Conservation (phyloP, 2,797 vertebrate species). For the Ctenosaura bakeri region DNA sequence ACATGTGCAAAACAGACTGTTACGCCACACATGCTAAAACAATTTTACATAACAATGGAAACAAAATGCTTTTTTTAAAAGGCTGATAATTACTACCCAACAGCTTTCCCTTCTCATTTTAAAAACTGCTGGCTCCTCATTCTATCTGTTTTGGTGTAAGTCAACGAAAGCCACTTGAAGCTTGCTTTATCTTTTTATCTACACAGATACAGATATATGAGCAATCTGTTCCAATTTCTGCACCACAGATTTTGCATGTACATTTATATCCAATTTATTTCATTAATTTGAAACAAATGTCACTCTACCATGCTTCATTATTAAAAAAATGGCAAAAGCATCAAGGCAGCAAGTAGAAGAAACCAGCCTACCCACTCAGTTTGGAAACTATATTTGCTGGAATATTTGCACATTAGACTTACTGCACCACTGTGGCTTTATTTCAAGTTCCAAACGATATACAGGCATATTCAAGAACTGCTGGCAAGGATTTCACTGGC, state of each 20-base stretch:
- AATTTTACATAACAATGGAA: slow-evolving; percentile 79
- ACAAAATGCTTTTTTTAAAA: slow-evolving; percentile 55
- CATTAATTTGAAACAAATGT: slow-evolving; percentile 40
- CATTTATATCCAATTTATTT: slow-evolving; percentile 37
- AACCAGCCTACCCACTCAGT: slow-evolving; percentile 55
- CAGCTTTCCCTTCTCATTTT: slow-evolving; percentile 54
- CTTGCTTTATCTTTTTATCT: slow-evolving; percentile 37
- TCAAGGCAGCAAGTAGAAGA: slow-evolving; percentile 42
- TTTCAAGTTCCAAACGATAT: slow-evolving; percentile 74
- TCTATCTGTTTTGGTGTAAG: slow-evolving; percentile 48
- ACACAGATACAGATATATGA: slow-evolving; percentile 28
- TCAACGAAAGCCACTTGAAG: slow-evolving; percentile 38
- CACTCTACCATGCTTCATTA: slow-evolving; percentile 12
- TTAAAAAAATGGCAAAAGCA: slow-evolving; percentile 20
- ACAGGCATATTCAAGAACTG: slow-evolving; percentile 60
- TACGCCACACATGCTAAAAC: slow-evolving; percentile 75
- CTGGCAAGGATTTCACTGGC: neutral
- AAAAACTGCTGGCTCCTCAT: slow-evolving; percentile 28
- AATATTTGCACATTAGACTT: slow-evolving; percentile 60
- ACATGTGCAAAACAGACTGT: slow-evolving; percentile 88
- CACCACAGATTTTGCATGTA: slow-evolving; percentile 9
- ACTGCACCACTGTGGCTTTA: slow-evolving; percentile 44
- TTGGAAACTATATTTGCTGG: slow-evolving; percentile 60
- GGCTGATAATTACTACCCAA: slow-evolving; percentile 61
- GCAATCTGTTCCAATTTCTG: slow-evolving; percentile 47